Evolutionary conservation across 1,140 invertebrate genomes (phyloP).

Genomic region (Dendroctonus valens): DNA sequence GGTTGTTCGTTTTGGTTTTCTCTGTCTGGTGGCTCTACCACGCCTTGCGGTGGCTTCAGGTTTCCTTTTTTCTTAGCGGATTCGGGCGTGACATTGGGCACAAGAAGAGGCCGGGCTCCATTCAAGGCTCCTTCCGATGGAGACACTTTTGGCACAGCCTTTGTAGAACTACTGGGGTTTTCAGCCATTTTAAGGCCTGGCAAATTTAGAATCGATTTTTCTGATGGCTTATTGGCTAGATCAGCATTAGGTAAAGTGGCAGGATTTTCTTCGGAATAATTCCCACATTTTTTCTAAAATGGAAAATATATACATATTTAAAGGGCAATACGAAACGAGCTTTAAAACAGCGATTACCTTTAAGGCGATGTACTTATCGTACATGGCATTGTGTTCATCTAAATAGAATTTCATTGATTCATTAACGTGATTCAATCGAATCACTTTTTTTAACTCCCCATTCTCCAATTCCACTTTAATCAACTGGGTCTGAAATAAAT

Average conservation of each 20-base stretch:
- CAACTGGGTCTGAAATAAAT: conserved; percentile 32
- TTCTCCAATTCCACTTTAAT: conserved; percentile 36
- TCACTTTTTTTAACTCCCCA: conserved; percentile 22
- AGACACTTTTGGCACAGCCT: conserved; percentile 32
- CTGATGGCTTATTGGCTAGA: conserved; percentile 36
- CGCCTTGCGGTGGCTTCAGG: conserved; percentile 40
- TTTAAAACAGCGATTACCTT: conserved; percentile 5
- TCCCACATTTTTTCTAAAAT: conserved; percentile 28
- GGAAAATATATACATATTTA: conserved; percentile 7
- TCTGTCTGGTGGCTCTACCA: conserved; percentile 38
- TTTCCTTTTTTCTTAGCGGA: conserved; percentile 25
- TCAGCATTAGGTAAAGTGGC: conserved; percentile 3
- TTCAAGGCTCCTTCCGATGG: conserved; percentile 32
- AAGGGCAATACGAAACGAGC: neutral
- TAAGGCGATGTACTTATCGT: conserved; percentile 13
- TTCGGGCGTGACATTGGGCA: conserved; percentile 43
- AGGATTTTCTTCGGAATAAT: conserved; percentile 1
- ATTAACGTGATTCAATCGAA: conserved; percentile 6
- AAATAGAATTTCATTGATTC: conserved; percentile 22
- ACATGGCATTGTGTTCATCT: conserved; percentile 14
- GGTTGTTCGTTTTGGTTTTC: conserved; percentile 39
- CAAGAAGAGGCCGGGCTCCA: conserved; percentile 35
- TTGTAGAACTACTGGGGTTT: conserved; percentile 34
- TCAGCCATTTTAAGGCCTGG: conserved; percentile 21
- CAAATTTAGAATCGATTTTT: conserved; percentile 16